These are phyloP conservation scores for Isotomurus palustris DNA, from an alignment of 2,888 invertebrate species.

Conservation along the genomic window DNA sequence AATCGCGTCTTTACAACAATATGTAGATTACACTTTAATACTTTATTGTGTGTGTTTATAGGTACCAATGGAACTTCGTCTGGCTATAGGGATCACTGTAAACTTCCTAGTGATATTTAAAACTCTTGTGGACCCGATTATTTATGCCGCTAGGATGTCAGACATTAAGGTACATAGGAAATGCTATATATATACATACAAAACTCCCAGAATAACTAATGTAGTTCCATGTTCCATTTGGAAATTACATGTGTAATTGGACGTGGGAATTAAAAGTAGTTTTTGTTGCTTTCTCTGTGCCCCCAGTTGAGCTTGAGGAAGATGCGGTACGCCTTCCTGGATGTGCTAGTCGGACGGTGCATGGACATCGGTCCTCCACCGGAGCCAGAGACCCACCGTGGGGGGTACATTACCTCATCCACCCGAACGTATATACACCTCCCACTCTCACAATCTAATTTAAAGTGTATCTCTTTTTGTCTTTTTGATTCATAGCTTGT, in stretches of 20 bases:
- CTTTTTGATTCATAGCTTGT: conserved; percentile 20
- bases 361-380: conserved; percentile 26
- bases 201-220: not conserved
- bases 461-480: not conserved
- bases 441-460: not conserved
- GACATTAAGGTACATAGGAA: conserved; percentile 57
- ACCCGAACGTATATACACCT: conserved; percentile 22
- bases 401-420: conserved; percentile 35
- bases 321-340: conserved; percentile 41
- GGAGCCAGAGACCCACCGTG: conserved; percentile 25
- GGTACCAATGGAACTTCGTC: conserved; percentile 37
- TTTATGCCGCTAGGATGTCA: conserved; percentile 63
- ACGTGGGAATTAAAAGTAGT: not conserved
- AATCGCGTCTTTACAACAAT: too few relatives aligned
- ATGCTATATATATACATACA: not conserved
- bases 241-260: too few relatives aligned
- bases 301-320: conserved; percentile 41
- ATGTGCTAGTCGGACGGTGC: conserved; percentile 33
- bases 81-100: conserved; percentile 48
- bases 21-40: too few relatives aligned
- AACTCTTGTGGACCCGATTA: conserved; percentile 61
- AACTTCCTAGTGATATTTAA: conserved; percentile 61
- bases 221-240: not conserved
- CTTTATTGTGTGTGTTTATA: conserved; percentile 7
- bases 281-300: not conserved